These are phyloP conservation scores for Clarias macrocephalus DNA, from an alignment of 2,113 vertebrate species.

Conservation along the genomic window DNA sequence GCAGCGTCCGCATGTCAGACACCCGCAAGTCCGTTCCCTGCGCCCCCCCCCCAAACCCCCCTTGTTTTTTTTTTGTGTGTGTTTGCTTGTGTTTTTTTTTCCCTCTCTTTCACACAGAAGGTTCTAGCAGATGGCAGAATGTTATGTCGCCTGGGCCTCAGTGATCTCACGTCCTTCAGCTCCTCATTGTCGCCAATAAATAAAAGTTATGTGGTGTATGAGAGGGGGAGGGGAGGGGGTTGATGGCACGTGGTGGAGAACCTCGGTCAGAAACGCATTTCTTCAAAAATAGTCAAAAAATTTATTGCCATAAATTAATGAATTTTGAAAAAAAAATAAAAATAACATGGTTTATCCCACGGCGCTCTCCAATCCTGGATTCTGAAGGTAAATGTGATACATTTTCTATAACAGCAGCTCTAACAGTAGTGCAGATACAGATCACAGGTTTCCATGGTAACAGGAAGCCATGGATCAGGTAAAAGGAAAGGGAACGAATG, in stretches of 20 bases:
- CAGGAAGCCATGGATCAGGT: too few species aligned
- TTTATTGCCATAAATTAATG: not conserved
- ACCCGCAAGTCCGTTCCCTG: too few species aligned
- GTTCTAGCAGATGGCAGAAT: slow-evolving; percentile 59
- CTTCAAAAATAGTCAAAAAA: too few species aligned
- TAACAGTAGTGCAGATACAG: too few species aligned
- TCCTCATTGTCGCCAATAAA: slow-evolving; percentile 67
- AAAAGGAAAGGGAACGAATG: too few species aligned
- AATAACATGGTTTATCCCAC: too few species aligned
- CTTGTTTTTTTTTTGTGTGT: not conserved
- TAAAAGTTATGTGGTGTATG: slow-evolving; percentile 56
- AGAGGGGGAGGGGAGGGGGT: slow-evolving; percentile 16
- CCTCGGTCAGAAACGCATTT: not conserved
- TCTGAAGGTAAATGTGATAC: not conserved
- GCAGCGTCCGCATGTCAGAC: slow-evolving; percentile 45
- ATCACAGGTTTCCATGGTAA: too few species aligned
- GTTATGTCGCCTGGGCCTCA: slow-evolving; percentile 49
- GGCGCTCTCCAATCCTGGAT: not conserved
- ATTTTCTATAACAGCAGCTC: not conserved
- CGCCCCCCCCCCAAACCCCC: too few species aligned
- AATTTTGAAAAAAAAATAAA: too few species aligned
- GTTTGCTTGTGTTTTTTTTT: slow-evolving; percentile 23
- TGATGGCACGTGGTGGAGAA: slow-evolving; percentile 53
- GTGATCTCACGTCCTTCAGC: slow-evolving; percentile 47
- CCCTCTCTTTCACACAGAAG: not conserved